A percentile compares a stretch with the other conserved stretches of the same genome.
Evolutionary conservation across 2,113 vertebrate species (phyloP).

Genomic region (Vidua chalybeata): DNA sequence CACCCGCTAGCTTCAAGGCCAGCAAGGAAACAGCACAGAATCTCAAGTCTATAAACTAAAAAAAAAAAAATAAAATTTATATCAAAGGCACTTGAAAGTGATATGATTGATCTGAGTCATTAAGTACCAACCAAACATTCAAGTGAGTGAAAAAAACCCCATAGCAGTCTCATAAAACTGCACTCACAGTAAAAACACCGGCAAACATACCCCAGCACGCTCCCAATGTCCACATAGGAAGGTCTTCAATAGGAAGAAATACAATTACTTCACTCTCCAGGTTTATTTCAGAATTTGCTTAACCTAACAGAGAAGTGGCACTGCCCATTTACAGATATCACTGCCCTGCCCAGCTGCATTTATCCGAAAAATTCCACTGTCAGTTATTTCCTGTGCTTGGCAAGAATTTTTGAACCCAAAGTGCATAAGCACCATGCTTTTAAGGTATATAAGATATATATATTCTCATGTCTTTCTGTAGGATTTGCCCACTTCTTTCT

Average conservation of each 20-base stretch:
- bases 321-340: not conserved
- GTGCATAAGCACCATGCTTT: not conserved
- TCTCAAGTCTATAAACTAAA: not conserved
- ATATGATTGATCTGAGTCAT: not conserved
- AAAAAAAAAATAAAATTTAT: not conserved
- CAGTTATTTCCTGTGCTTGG: not conserved
- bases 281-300: conserved; percentile 21
- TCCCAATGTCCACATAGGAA: fast-evolving
- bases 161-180: not conserved
- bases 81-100: not conserved
- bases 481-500: conserved; percentile 10
- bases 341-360: not conserved
- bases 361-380: not conserved
- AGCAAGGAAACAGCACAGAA: not conserved
- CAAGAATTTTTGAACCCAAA: not conserved
- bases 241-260: not conserved
- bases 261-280: not conserved
- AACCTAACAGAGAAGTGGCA: not conserved
- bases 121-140: not conserved
- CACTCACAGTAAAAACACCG: not conserved
- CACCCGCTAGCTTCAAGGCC: not conserved
- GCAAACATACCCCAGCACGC: not conserved
- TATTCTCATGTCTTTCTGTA: not conserved
- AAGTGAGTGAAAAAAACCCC: not conserved
- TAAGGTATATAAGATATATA: not conserved